Base-by-base conservation (phyloP, 2,113 vertebrate genomes). In the Nothobranchius kuhntae region DNA sequence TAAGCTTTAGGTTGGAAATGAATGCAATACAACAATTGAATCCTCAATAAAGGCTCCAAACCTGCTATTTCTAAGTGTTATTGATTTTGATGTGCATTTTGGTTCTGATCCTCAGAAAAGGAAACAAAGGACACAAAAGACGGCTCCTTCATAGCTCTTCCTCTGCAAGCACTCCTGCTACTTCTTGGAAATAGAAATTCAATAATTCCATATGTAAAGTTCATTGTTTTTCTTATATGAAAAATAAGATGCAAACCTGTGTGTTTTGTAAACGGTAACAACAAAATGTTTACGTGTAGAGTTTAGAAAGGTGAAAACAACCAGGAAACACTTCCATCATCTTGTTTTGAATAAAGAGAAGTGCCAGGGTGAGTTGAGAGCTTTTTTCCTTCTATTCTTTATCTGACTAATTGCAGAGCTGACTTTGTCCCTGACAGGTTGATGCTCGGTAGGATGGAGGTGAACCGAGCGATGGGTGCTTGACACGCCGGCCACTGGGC, bases 401-500 rank as follows among this genome's bases (percentile, higher is more conserved):
- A 7, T 68, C 38, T 58, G 15, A 21, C 15, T 57, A 26, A 78
- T 77, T 78, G 65, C n/a, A 9, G 60, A 71, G 51, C 55, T 47
- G 35, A 47, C 68, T 59, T 68, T 50, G 30, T 44, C 57, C 26
- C 36, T 51, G 51, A 48, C 70, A 53, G 54, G 50, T 70, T 71
- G 53, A 71, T 64, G 69, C 65, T 73, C 53, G 9, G 63, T 21
- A 42, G 77, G 60, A 51, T 64, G 40, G 64, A 66, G 79, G 81
- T 65, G 69, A 84, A 74, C 40, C 64, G 80, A 69, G 73, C 76
- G 81, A 68, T 60, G 58, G 74, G 63, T 61, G 71, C 72, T 69
- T 84, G 87, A 86, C 81, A 74, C 67, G 77, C 77, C 83, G 44
- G 78, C 78, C 82, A 80, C 79, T 88, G 82, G 73, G 72, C 70